Evolutionary conservation across 1,140 invertebrate species (phyloP), one percentile per base, ranked within the genome.

Genomic region (Caenorhabditis remanei): DNA sequence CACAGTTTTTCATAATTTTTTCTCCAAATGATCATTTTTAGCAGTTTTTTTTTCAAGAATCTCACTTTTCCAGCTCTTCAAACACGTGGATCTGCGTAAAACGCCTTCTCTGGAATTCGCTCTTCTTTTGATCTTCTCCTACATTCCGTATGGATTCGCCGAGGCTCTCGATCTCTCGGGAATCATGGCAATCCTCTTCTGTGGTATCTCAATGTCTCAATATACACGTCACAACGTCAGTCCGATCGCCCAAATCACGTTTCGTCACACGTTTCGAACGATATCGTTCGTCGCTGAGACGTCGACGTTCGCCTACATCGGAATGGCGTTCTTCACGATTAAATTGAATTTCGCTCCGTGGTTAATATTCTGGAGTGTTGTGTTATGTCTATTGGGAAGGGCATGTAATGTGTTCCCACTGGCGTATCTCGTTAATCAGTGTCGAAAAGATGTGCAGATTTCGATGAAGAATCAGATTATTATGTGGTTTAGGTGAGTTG

Each of bases 161-260:
- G 98, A 99, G 94, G 97, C 98, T 56, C 95, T 99, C 87, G 96
- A 98, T 93, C 94, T 99, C 55, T 98, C 97, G 91, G 97, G 97
- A 87, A 99, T 99, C 61, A 99, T 99, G 98, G 97, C 98, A 19
- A 99, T 99, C 91, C 94, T 99, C 87, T 99, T 99, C 93, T 98
- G 97, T 94, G 98, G 98, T 4, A 97, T 99, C 92, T 97, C 98
- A 0, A 99, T 99, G 98, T 99, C 97, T 0, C 98, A 99, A 93
- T 99, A 99, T 91, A 99, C 98, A 21, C 98, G 99, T 94, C 97
- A 97, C 90, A 99, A 99, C 93, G 93, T 99, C 19, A 99, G 98
- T 2, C 98, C 98, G 24, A 96, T 99, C 6, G 98, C 98, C 16
- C 98, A 99, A 94, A 98, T 99, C 11, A 99, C 98, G 4, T 98